Evolutionary conservation across 2,888 invertebrate species (phyloP).

Genomic region (Oscheius onirici): DNA sequence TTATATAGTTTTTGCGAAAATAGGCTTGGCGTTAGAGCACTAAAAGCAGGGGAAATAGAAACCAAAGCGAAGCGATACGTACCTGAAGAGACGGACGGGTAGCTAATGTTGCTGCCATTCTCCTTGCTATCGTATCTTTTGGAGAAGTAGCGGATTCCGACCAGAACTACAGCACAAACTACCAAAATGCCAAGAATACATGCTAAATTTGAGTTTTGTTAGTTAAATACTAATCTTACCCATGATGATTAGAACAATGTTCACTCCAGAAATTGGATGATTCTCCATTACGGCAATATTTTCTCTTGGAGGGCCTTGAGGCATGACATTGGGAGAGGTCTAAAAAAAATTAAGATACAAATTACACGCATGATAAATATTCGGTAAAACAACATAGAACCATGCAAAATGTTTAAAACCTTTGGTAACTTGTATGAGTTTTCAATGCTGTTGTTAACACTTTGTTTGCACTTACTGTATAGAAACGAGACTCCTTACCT

Average conservation of each 20-base stretch:
- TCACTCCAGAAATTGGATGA: slow-evolving; percentile 15
- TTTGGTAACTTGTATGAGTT: no score
- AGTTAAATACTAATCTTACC: slow-evolving; percentile 13
- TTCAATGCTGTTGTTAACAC: no score
- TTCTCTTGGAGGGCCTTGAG: slow-evolving; percentile 7
- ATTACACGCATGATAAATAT: no score
- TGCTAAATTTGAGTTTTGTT: slow-evolving; percentile 48
- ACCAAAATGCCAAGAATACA: slow-evolving; percentile 49
- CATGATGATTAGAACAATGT: slow-evolving; percentile 18
- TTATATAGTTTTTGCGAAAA: not conserved
- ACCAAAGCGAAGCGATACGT: not conserved
- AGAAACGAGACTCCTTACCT: slow-evolving; percentile 14
- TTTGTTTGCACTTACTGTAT: no score
- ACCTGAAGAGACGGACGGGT: slow-evolving; percentile 32
- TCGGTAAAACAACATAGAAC: no score
- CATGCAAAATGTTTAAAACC: no score
- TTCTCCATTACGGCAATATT: not conserved
- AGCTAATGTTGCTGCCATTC: slow-evolving; percentile 31
- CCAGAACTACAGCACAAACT: slow-evolving; percentile 45
- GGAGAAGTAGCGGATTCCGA: slow-evolving; percentile 51
- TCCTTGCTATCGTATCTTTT: slow-evolving; percentile 44
- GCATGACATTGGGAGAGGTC: slow-evolving; percentile 30
- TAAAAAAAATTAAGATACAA: no score
- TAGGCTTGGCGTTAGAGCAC: slow-evolving; percentile 16
- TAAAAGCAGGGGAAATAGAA: not conserved